Base-by-base conservation (phyloP, 2,113 vertebrate genomes). In the Callorhinus ursinus region DNA sequence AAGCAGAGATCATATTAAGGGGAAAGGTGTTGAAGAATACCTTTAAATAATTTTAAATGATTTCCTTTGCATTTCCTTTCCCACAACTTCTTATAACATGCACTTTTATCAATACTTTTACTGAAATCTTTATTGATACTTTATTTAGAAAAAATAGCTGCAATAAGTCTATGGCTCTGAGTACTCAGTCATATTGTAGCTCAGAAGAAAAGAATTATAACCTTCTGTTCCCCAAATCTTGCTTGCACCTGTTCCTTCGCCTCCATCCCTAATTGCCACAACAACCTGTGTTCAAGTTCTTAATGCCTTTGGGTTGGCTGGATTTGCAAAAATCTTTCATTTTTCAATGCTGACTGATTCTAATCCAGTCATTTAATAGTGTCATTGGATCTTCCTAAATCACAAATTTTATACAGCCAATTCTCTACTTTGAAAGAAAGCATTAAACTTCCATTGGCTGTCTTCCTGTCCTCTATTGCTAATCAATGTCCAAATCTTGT, bases 1-100 rank as follows among this genome's bases (percentile, higher is more conserved):
- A 95, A 84, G 57, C 15, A 90, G 55, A 59, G 74, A 94, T 96
- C 74, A 39, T 84, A 87, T 95, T 84, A 77, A 95, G 13, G 42
- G 1, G 12, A 90, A 94, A 95, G 0, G 24, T 28, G 65, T 12
- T n/a, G 4, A 93, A 49, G 42, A 84, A 6, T 31, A 57, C 59
- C 11, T 79, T 95, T 49, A 72, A 63, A 80, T 59, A 42, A 90
- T 80, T 61, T 31, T 22, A 28, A 51, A 42, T 53, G n/a, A 3
- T 63, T 88, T 39, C 57, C 80, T 5, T 92, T 46, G 24, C 2
- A 81, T 3, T 28, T 55, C 31, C 15, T 59, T 82, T 71, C 1
- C 10, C 81, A 12, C 13, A 14, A 15, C 15, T 81, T 49, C 31
- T 61, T 49, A 46, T 57, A 63, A 5, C 12, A 49, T 53, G 8